Percentiles rank a stretch among this genome's conserved stretches.
Evolutionary conservation across 2,797 vertebrate genomes (phyloP).

Genomic region (Pachyuromys duprasi): DNA sequence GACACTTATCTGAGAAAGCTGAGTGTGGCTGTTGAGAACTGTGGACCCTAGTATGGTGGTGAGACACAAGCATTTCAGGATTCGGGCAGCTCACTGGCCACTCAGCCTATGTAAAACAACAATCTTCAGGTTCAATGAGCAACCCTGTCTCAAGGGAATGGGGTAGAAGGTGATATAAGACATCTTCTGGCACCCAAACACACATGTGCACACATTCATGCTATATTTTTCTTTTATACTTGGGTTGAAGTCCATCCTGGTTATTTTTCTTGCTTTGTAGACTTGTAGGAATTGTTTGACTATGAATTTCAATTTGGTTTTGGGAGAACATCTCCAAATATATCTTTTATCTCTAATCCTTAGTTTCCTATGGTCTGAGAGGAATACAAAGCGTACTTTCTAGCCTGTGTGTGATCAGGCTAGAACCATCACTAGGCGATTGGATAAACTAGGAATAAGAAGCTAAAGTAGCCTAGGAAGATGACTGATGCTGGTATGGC

Average conservation of each 20-base stretch:
- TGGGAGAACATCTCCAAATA: slow-evolving; percentile 1
- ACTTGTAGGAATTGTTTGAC: background rate
- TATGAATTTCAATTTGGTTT: background rate
- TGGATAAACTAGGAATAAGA: slow-evolving; percentile 33
- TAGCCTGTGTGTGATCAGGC: background rate
- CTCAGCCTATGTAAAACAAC: background rate
- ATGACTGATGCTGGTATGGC: background rate
- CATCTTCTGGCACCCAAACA: background rate
- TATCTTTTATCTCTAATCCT: slow-evolving; percentile 8
- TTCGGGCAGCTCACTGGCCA: background rate
- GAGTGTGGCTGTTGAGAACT: background rate
- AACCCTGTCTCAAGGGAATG: background rate
- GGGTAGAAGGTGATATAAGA: background rate
- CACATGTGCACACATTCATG: background rate
- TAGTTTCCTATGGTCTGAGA: background rate
- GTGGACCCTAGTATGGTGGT: no score
- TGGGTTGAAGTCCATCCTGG: background rate
- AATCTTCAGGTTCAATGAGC: background rate
- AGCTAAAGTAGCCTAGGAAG: background rate
- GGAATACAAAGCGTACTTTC: slow-evolving; percentile 3
- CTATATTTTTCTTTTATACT: background rate
- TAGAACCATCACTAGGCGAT: background rate
- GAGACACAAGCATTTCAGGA: background rate
- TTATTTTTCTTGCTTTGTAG: background rate
- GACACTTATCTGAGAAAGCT: background rate